Base-by-base conservation (phyloP, 2,113 vertebrate genomes). In the Scalopus aquaticus region DNA sequence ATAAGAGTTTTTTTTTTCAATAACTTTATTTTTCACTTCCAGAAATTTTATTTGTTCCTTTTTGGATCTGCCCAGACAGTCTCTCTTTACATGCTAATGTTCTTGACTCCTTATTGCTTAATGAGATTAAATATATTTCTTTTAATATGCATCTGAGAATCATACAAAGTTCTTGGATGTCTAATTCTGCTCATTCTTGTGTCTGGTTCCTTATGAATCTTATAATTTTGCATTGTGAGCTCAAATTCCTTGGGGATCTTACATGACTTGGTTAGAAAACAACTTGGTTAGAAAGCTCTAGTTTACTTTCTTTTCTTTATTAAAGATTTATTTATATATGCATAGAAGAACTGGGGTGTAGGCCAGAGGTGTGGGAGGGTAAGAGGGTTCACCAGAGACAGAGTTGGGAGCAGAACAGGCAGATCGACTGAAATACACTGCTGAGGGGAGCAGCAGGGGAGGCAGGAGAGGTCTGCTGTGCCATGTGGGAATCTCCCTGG, bases 41-140 rank as follows among this genome's bases (percentile, higher is more conserved):
- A 90, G 86, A 85, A 73, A 73, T 49, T 93, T n/a, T 58, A 42
- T 72, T 62, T 74, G 49, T 81, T 54, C 39, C 17, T 90, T 67
- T 86, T 90, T 22, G 74, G 0, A 37, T 86, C 49, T 90, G n/a
- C 39, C 28, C 62, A 39, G 17, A 19, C 8, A 39, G 22, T 74
- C 81, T 62, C 39, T 67, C 28, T 51, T 26, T 73, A 73, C 32
- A 13, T 76, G 67, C 24, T 90, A 28, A 69, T 32, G 22, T 65
- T 86, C 86, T 76, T 49, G 24, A 81, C 60, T 90, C 30, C 28
- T 60, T 74, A 51, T 42, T 60, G 73, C 44, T 86, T 80, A 78
- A 64, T 81, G 20, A 70, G 44, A 70, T 56, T 69, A 62, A 81
- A 77, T n/a, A 12, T 65, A 74, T 74, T 88, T 90, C 76, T 76